Conservation (phyloP, 2,888 invertebrate species). For the Gymnoscelis rufifasciata region DNA sequence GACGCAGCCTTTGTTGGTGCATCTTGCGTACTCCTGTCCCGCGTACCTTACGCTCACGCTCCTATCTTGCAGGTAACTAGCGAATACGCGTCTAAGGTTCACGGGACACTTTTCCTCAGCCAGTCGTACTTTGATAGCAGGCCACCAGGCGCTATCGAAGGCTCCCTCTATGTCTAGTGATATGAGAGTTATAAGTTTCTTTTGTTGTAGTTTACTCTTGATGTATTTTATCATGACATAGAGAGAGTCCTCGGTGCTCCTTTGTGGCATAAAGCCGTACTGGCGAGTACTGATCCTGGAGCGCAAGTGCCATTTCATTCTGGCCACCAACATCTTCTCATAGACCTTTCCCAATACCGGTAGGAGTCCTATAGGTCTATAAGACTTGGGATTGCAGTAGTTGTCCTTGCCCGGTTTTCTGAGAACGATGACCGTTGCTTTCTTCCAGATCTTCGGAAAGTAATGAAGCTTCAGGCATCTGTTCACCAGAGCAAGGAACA, state of each 20-base stretch:
- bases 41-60: constrained; percentile 1
- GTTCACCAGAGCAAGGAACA: no score
- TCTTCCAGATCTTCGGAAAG: no score
- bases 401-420: no score
- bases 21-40: background rate
- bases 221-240: background rate
- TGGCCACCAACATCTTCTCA: background rate
- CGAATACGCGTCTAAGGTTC: background rate
- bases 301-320: background rate
- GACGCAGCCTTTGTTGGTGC: constrained; percentile 9
- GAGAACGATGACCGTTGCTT: no score
- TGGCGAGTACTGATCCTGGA: background rate
- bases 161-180: constrained; percentile 1
- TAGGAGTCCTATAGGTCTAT: no score
- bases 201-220: background rate
- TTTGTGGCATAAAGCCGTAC: background rate
- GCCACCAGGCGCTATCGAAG: constrained; percentile 1
- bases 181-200: background rate
- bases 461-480: no score
- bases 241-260: constrained; percentile 1
- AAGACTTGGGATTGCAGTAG: no score
- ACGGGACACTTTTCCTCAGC: background rate
- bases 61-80: background rate
- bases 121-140: background rate
- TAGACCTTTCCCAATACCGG: background rate